These are phyloP conservation scores for Brachionus rotundiformis DNA, from an alignment of 1,140 invertebrate species.

Conservation along the genomic window DNA sequence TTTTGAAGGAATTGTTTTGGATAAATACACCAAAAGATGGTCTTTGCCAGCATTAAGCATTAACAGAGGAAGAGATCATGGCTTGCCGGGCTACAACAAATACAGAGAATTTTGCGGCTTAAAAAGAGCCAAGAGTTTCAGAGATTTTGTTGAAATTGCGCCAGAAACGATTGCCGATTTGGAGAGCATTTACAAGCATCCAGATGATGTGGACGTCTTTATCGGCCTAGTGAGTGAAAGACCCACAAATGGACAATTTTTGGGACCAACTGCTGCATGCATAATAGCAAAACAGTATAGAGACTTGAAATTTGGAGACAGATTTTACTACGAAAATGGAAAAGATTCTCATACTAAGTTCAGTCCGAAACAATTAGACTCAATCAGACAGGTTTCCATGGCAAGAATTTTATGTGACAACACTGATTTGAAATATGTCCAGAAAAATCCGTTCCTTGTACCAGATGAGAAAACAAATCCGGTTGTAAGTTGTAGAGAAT, in stretches of 20 bases:
- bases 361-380: not conserved
- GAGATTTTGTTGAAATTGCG: constrained; percentile 66
- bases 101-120: constrained; percentile 81
- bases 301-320: not conserved
- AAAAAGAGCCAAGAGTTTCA: not conserved
- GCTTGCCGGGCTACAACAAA: constrained; percentile 82
- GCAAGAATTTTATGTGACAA: not conserved
- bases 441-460: not conserved
- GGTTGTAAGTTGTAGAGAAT: not conserved
- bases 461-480: not conserved
- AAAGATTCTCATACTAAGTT: not conserved
- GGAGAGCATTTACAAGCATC: constrained; percentile 49
- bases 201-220: constrained; percentile 54
- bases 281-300: not conserved
- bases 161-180: not conserved
- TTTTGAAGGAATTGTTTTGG: not conserved
- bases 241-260: constrained; percentile 77
- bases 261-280: constrained; percentile 92
- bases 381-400: not conserved
- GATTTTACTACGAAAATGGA: not conserved
- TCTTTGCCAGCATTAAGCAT: constrained; percentile 65
- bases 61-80: constrained; percentile 89
- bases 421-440: not conserved
- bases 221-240: constrained; percentile 77
- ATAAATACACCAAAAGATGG: not conserved